Evolutionary conservation across 1,140 invertebrate species (phyloP).

Genomic region (Penaeus vannamei): DNA sequence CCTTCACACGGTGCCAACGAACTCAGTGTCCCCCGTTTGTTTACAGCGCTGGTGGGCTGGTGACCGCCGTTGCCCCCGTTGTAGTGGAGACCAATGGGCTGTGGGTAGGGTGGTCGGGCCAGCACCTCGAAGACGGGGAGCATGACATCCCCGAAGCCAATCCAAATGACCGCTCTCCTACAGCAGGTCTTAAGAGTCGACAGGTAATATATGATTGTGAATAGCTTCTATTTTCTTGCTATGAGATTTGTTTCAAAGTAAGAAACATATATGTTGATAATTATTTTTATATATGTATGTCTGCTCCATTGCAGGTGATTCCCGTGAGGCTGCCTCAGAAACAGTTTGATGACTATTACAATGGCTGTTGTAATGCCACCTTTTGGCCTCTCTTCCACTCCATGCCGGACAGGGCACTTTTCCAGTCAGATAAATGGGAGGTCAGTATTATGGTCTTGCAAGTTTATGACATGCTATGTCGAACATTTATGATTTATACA

Average conservation of each 20-base stretch:
- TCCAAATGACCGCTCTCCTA: conserved; percentile 86
- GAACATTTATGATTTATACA: background rate
- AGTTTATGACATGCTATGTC: no score
- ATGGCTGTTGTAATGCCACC: conserved; percentile 92
- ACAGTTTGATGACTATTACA: conserved; percentile 89
- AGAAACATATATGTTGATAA: no score
- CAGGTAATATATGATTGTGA: conserved; percentile 76
- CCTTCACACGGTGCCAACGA: background rate
- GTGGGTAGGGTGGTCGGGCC: conserved; percentile 93
- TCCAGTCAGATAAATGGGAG: conserved; percentile 85
- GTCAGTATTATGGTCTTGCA: conserved; percentile 58
- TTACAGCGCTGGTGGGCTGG: conserved; percentile 83
- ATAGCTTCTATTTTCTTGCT: background rate
- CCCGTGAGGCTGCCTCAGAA: conserved; percentile 83
- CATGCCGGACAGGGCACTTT: conserved; percentile 86
- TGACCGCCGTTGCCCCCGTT: conserved; percentile 91
- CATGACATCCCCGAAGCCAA: conserved; percentile 85
- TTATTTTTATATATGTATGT: no score
- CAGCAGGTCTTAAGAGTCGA: conserved; percentile 84
- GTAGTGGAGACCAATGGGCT: conserved; percentile 86
- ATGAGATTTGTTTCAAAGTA: background rate
- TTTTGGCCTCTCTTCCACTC: conserved; percentile 94
- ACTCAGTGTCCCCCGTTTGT: conserved; percentile 2
- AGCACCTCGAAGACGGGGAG: conserved; percentile 75
- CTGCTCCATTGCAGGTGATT: conserved; percentile 77